Base-by-base conservation (phyloP, 1,140 invertebrate species). In the Sinonovacula constricta region DNA sequence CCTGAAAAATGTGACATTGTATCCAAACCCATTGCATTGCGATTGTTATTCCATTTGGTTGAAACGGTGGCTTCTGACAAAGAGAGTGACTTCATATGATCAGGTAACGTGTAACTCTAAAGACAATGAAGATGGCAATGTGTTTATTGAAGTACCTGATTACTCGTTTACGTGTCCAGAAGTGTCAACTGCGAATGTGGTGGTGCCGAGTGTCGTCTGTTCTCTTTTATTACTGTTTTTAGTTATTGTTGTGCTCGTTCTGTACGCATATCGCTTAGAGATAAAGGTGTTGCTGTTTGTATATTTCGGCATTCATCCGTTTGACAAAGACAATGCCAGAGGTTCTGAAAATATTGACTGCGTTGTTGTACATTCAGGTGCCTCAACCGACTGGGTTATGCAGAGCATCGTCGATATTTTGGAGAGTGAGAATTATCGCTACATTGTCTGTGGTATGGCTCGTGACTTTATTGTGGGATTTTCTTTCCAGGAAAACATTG, bases 281-380 rank as follows among this genome's bases (percentile, higher is more conserved):
- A 49, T 82, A 1, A 87, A 87, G 39, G 82, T 87, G 3, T 56
- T 84, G 14, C 28, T 87, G 18, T 87, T 83, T 34, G 78, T 87
- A 7, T 83, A 87, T 66, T 83, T 83, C 22, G 84, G 84, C 3
- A 45, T 85, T 26, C 86, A 84, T 70, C 86, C 86, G 28, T 87
- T 87, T 60, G 86, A 87, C 77, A 80, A 79, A 22, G 82, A 85
- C 36, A 69, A 79, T 54, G 72, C 30, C 1, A 80, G 82, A 22
- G 14, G 56, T 0, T 39, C 67, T 0, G 80, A 83, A 53, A 39
- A 77, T 3, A 81, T 84, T 62, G 84, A 85, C 57, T 80, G 76
- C 39, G 69, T 82, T 12, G 67, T 87, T 33, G 66, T 83, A 24
- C 85, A 84, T 70, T 69, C 77, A 1, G 51, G 76, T 4, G 26